Percentiles rank a stretch among this genome's conserved stretches.
Conservation (phyloP, 2,888 invertebrate genomes). For the Altica lythri region DNA sequence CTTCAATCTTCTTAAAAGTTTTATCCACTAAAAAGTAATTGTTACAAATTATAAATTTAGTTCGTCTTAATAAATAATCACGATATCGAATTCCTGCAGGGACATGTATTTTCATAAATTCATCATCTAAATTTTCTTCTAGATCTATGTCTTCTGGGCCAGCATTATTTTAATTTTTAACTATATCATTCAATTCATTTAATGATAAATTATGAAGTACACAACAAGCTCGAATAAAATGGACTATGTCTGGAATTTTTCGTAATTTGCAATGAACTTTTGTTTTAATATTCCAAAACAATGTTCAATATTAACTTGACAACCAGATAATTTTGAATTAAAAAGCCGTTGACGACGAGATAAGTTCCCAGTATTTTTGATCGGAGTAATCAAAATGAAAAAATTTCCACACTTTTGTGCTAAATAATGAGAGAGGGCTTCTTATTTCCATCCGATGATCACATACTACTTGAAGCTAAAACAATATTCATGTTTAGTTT, state of each 20-base stretch:
- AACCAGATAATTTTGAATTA: constrained; percentile 4
- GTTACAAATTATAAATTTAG: no score
- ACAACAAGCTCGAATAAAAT: constrained; percentile 15
- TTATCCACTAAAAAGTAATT: no score
- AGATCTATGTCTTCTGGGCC: constrained; percentile 5
- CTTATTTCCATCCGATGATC: constrained; percentile 5
- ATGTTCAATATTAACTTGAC: constrained; percentile 1
- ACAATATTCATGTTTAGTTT: not conserved
- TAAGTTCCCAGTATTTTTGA: constrained; percentile 9
- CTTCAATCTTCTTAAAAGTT: no score
- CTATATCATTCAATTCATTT: not conserved
- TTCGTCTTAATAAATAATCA: no score
- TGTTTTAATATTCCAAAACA: constrained; percentile 5
- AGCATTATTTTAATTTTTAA: not conserved
- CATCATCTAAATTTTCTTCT: no score
- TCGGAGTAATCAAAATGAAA: not conserved
- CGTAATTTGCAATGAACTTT: constrained; percentile 4
- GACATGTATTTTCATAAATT: no score
- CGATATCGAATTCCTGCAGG: no score
- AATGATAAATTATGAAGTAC: constrained; percentile 2
- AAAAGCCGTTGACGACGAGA: constrained; percentile 8
- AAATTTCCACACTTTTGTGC: constrained; percentile 1
- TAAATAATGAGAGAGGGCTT: constrained; percentile 1
- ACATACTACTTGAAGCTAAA: constrained; percentile 11
- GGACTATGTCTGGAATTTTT: constrained; percentile 4